Conservation (phyloP, 2,113 vertebrate genomes). For the Elephas maximus region DNA sequence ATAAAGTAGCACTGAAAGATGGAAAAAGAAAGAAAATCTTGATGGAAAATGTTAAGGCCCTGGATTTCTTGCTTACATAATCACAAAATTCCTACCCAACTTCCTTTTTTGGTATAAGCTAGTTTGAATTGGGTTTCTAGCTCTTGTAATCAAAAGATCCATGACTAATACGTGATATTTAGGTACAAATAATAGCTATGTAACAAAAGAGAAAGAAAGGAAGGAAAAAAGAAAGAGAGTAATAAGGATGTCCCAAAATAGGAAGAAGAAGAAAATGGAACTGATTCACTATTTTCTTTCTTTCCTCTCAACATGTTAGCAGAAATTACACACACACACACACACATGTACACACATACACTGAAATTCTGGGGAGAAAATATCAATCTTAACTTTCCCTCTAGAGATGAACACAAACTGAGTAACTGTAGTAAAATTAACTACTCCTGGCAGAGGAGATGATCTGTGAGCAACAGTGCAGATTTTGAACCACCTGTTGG, state of each 20-base stretch:
- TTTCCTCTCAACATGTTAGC: slow-evolving; percentile 31
- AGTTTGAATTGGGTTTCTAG: slow-evolving; percentile 46
- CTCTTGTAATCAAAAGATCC: slow-evolving; percentile 47
- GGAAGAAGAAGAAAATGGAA: slow-evolving; percentile 21
- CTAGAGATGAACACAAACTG: not conserved
- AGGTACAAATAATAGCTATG: slow-evolving; percentile 19
- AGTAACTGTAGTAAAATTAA: not conserved
- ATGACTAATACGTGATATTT: not conserved
- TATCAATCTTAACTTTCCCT: not conserved
- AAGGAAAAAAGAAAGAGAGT: not conserved
- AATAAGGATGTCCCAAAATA: not conserved
- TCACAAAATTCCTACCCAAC: slow-evolving; percentile 2
- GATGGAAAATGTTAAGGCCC: not conserved
- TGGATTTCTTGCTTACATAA: not conserved
- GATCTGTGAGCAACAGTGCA: not conserved
- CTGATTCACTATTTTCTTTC: not conserved
- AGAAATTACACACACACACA: not conserved
- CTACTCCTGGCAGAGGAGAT: not conserved
- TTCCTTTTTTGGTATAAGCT: slow-evolving; percentile 15
- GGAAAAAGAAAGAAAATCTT: slow-evolving; percentile 25
- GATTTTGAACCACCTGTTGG: not conserved
- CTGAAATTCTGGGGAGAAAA: not conserved
- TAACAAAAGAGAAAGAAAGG: not conserved
- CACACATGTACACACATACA: not conserved
- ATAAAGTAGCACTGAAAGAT: not conserved